Percentiles rank a stretch among this genome's conserved stretches.
These are phyloP conservation scores for Synaphobranchus kaupii DNA, from an alignment of 2,797 vertebrate species.

Conservation along the genomic window DNA sequence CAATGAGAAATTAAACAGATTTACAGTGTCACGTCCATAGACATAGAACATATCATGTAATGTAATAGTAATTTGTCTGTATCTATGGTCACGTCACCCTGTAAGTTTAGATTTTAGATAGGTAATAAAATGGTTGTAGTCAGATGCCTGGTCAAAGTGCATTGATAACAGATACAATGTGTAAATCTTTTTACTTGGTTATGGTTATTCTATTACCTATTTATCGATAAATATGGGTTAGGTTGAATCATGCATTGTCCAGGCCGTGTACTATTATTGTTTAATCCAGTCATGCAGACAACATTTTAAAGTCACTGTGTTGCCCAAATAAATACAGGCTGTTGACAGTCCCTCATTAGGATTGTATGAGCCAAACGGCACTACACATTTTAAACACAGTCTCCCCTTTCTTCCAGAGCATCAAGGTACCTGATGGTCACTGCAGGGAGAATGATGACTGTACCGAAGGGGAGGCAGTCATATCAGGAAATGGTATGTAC, in stretches of 20 bases:
- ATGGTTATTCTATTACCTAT: neutral
- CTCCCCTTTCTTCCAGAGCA: slow-evolving; percentile 68
- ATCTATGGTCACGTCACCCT: too few species aligned
- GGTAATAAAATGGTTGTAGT: neutral
- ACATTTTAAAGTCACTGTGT: neutral
- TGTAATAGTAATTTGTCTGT: too few species aligned
- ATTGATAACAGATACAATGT: neutral
- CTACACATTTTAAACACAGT: neutral
- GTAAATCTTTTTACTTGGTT: neutral
- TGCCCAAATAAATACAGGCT: neutral
- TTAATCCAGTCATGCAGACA: neutral
- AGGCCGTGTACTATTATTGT: neutral
- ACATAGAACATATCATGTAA: too few species aligned
- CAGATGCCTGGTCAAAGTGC: neutral
- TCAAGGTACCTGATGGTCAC: slow-evolving; percentile 74
- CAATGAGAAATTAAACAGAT: neutral
- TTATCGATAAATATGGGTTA: too few species aligned
- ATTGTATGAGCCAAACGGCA: neutral
- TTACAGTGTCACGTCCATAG: neutral
- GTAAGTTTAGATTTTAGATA: too few species aligned
- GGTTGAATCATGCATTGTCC: neutral
- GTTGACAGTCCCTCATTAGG: neutral
- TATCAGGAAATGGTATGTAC: slow-evolving; percentile 85
- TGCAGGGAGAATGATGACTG: slow-evolving; percentile 82
- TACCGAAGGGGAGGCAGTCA: slow-evolving; percentile 71